phyloP scores from a whole-genome alignment of 2,797 vertebrate genomes.

The Sarcophilus harrisii region DNA sequence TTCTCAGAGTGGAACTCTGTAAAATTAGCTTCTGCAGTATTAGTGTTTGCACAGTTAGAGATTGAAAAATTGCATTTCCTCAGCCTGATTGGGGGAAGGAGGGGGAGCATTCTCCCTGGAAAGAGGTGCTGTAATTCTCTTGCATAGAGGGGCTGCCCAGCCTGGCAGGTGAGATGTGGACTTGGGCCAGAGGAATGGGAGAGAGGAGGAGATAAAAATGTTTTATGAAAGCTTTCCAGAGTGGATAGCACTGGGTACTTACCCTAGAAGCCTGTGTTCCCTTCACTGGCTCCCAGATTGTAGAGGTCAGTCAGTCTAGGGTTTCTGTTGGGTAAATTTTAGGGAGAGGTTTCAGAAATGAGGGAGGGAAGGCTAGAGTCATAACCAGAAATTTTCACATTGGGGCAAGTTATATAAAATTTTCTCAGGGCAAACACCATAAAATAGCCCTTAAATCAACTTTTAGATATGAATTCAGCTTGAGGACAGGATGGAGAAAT shows the following conservation, averaged over 20 bases:
- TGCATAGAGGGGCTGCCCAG: not conserved
- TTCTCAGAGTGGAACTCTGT: conserved; percentile 87
- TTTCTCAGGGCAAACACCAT: not conserved
- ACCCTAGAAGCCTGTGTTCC: not conserved
- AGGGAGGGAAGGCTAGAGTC: conserved; percentile 4
- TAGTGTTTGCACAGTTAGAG: conserved; percentile 86
- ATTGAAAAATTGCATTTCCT: conserved; percentile 79
- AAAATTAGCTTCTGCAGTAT: conserved; percentile 88
- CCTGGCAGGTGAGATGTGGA: not conserved
- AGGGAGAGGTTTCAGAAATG: not conserved
- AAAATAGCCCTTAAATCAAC: not conserved
- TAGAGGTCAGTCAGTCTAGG: not conserved
- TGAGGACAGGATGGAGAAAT: not conserved
- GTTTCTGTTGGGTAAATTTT: not conserved
- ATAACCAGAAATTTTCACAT: not conserved
- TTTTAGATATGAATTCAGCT: not conserved
- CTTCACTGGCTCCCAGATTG: not conserved
- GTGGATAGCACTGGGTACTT: not conserved
- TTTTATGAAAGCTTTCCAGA: conserved; percentile 18
- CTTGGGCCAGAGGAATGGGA: not conserved
- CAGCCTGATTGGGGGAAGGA: conserved; percentile 77
- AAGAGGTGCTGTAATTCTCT: conserved; percentile 48
- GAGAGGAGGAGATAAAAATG: conserved; percentile 4
- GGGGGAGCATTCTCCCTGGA: conserved; percentile 62
- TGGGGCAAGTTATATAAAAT: not conserved